Evolutionary conservation across 2,113 vertebrate genomes (phyloP), one percentile per base, ranked within the genome.

Genomic region (Dendropsophus ebraccatus): DNA sequence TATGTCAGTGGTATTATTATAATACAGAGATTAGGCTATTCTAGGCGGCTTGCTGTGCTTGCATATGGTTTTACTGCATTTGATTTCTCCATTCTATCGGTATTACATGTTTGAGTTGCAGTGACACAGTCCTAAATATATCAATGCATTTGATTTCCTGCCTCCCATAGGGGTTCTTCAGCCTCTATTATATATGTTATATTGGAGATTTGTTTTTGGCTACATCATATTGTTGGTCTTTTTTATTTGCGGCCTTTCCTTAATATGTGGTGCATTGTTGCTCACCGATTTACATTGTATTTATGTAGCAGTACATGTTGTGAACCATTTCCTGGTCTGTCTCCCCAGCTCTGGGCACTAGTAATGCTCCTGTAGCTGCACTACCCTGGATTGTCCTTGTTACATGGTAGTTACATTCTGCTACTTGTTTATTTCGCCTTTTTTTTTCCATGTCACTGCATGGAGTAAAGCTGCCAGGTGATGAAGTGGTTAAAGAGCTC

Each of bases 401-500:
- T n/a, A n/a, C n/a, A n/a, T n/a, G n/a, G n/a, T n/a, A n/a, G n/a
- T n/a, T n/a, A n/a, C n/a, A n/a, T n/a, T n/a, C n/a, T n/a, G n/a
- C 35, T 41, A 9, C 1, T 35, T 11, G 21, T 14, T 76, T 76
- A 1, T 52, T 12, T 50, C 5, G 73, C 74, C 47, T 32, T 19
- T 13, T 21, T 67, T 35, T 5, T 35, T 32, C 28, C 73, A 30
- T 77, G 54, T 56, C 76, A 78, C 23, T 21, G 49, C n/a, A 28
- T 45, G 37, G 54, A 45, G 56, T 25, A 47, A 60, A 58, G 56
- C 56, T 25, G 41, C 14, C 23, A 45, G 56, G 56, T 7, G 17
- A 0, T 25, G 78, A 60, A 81, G 37, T 25, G 50, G 78, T 81
- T 81, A 81, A 81, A 19, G 23, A 28, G 78, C 78, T 81, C 37